Base-by-base conservation (phyloP, 2,797 vertebrate genomes). In the Trematomus bernacchii region DNA sequence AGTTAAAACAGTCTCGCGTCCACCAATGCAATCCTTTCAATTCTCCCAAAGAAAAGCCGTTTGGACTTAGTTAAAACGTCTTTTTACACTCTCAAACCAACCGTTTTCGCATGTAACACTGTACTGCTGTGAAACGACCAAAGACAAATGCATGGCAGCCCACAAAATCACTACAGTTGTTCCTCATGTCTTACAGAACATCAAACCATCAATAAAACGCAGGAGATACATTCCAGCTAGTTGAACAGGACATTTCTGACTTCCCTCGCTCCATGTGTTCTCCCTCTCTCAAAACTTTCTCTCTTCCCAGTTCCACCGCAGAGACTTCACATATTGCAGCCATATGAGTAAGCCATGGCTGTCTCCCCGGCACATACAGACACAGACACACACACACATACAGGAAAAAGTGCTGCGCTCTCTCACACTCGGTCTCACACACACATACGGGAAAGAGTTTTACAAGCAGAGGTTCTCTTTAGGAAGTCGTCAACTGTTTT, bases 311-410 rank as follows among this genome's bases (percentile, higher is more conserved):
- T 89, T 88, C 66, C 84, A 93, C 92, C 91, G 59, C 92, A 91
- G 91, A 93, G 89, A 66, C 86, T 93, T 75, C 88, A 93, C 93
- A 94, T 93, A 86, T 94, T 94, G 93, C 89, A 87, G 91, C 93
- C 93, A 93, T 93, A 93, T 94, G 93, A 93, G 78, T 74, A 73
- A 88, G 85, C 79, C 87, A 73, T 64, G 88, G 89, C 82, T 74
- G 87, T 85, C 86, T 90, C 86, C 68, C 43, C 77, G 37, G 78
- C 71, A 55, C 78, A 58, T 23, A 66, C 76, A 73, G 21, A 73
- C 64, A 78, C 79, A 63, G 62, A 76, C 70, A 73, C 68, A 74
- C 65, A 59, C 77, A 76, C 71, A 83, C 23, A 80, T 2, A 64
- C 43, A 54, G 71, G 70, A 79, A 90, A 86, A 88, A 79, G 68